Evolutionary conservation across 2,888 invertebrate species (phyloP), one percentile per base, ranked within the genome.

Genomic region (Erpobdella octoculata): DNA sequence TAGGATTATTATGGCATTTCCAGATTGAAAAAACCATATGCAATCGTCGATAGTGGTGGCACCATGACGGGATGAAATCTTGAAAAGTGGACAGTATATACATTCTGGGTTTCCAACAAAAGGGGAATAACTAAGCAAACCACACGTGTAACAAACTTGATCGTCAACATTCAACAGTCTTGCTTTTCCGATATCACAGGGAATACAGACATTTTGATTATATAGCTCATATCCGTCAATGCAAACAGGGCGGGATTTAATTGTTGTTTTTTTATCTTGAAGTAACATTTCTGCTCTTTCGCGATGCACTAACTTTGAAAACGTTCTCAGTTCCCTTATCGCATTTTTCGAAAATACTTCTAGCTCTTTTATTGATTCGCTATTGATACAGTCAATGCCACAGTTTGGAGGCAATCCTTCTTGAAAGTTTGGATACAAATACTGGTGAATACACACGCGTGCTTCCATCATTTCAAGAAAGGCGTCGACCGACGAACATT

Each of bases 401-500:
- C 62, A 62, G 33, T 62, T 62, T 33, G 62, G 62, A 62, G 62
- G 62, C 33, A 62, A 35, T n/a, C n/a, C n/a, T 4, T 28, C 25
- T 8, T n/a, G 28, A 62, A 62, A 62, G 18, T n/a, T 28, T 62
- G 28, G 9, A 35, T 62, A n/a, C 15, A 62, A 33, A 62, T 62
- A 9, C 15, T 28, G 28, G 15, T 35, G 15, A 31, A 62, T 62
- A 62, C 12, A 35, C n/a, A 62, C 31, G 21, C 31, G 21, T n/a
- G 62, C 62, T 62, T 62, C 62, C 35, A 33, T 31, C 62, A 62
- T 62, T 62, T 33, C 62, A n/a, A 33, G n/a, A 33, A 6, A 62
- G n/a, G 8, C 9, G n/a, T 31, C 5, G 18, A 2, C 15, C 12
- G 62, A 62, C n/a, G 33, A 33, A 18, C 62, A 62, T 35, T 62